Percentiles rank a stretch among this genome's conserved stretches.
Evolutionary conservation across 2,888 invertebrate species (phyloP).

Genomic region (Lasioglossum pauxillum): DNA sequence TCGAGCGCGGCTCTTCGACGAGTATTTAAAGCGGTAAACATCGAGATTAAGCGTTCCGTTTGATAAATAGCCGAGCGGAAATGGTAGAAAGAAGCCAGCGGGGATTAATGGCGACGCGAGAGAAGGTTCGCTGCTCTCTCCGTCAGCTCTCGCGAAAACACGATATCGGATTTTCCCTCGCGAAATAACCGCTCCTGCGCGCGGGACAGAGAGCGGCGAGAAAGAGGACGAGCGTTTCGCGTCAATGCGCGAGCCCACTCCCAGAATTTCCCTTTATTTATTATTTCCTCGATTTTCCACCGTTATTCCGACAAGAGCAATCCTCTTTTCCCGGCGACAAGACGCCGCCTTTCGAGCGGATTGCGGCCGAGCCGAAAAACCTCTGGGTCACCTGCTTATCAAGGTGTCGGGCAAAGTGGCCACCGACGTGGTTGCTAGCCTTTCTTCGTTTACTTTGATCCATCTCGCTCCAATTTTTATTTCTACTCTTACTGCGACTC

Average conservation of each 20-base stretch:
- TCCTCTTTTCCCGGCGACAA: neutral
- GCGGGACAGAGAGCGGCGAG: neutral
- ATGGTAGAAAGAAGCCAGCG: neutral
- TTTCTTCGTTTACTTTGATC: neutral
- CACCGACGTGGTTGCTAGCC: neutral
- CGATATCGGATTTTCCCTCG: constrained; percentile 3
- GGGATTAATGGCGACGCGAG: constrained; percentile 39
- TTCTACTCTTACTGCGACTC: neutral
- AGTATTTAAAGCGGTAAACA: constrained; percentile 32
- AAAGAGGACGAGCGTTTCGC: neutral
- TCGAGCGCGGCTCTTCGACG: neutral
- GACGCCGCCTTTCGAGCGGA: neutral
- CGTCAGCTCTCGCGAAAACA: neutral
- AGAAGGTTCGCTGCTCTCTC: neutral
- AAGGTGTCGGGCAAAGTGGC: neutral
- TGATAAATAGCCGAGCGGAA: constrained; percentile 11
- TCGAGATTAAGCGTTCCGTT: constrained; percentile 10
- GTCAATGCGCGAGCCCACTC: neutral
- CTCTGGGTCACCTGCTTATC: neutral
- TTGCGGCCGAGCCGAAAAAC: neutral
- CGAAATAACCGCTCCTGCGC: neutral
- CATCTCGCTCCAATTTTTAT: neutral
- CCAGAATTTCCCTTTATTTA: neutral
- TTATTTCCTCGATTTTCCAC: neutral
- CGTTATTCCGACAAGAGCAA: neutral